Evolutionary conservation across 1,140 invertebrate genomes (phyloP), one percentile per base, ranked within the genome.

Genomic region (Lucilia sericata): DNA sequence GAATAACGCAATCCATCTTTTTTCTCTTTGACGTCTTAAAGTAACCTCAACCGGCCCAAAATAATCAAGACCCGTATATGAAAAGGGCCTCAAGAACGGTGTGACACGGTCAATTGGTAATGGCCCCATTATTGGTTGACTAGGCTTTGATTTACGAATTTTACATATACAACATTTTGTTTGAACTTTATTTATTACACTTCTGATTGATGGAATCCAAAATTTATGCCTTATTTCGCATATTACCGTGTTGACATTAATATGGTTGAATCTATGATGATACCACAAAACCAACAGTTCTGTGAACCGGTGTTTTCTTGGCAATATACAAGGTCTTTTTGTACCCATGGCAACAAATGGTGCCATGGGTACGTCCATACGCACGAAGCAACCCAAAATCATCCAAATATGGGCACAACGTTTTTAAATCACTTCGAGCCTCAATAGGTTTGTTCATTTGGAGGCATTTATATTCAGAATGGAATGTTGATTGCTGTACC

Each of bases 1-100:
- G 81, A 92, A 92, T 13, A 91, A 12, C 8, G 87, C 87, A 12
- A 92, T 87, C 74, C 89, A 92, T 13, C 84, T 80, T 85, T 92
- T 92, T 19, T 74, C 84, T 55, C 88, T 83, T 2, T 84, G 84
- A 19, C 80, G 76, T 21, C 84, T 76, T 13, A 81, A 80, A 21
- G 82, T 86, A 17, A 87, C 83, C 12, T 25, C 25, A 74, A 88
- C 84, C 5, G 88, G 88, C 10, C 91, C 89, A 4, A 86, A 87
- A 84, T 87, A 91, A 84, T 91, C 90, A 9, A 91, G 83, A 10
- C 86, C 86, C 13, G 84, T 80, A 19, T 76, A 60, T 14, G 82
- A 84, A 84, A 91, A 91, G 10, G 91, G 86, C 76, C 86, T 76
- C 2, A 84, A 42, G 12, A 51, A n/a, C 34, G 85, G 84, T 25